Base-by-base conservation (phyloP, 2,797 vertebrate species). In the Acanthornis magna region DNA sequence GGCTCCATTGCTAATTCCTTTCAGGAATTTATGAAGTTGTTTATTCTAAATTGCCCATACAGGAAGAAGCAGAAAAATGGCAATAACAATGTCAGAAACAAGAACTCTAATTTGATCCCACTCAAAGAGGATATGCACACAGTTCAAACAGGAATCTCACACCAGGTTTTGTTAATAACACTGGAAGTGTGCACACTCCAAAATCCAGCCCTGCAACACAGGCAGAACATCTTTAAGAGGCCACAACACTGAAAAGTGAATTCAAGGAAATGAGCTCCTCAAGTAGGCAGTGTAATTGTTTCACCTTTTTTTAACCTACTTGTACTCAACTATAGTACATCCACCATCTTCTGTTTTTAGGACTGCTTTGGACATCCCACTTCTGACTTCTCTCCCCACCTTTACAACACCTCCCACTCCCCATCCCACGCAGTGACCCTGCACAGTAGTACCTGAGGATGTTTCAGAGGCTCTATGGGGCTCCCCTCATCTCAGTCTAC, bases 1-100 rank as follows among this genome's bases (percentile, higher is more conserved):
- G 12, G 34, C 53, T 92, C 57, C 85, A 92, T 2, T n/a, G 30
- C 32, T 85, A 77, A 93, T 73, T 94, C 58, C 40, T 79, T 93
- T 91, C 58, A 91, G 75, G 65, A 95, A 88, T 92, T 88, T 77
- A 83, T 58, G 5, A 89, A 87, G 21, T 16, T 91, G 74, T 92
- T 91, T 92, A 66, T 83, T 94, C 95, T 58, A 68, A 92, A 55
- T 60, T 80, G 23, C 43, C 54, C 54, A 43, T 73, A 68, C 32
- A 83, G 78, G 87, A 95, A 89, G 70, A 74, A 36, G 54, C 7
- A 70, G 14, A 50, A 85, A 91, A 93, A 68, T 2, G 4, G 57
- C 29, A 75, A 7, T 63, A 81, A 91, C 68, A 86, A 67, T 58
- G 50, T 77, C 81, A 94, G 92, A 91, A 95, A 94, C 60, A 85